Evolutionary conservation across 2,888 invertebrate genomes (phyloP).

Genomic region (Scaptomyza cyrtandrae): DNA sequence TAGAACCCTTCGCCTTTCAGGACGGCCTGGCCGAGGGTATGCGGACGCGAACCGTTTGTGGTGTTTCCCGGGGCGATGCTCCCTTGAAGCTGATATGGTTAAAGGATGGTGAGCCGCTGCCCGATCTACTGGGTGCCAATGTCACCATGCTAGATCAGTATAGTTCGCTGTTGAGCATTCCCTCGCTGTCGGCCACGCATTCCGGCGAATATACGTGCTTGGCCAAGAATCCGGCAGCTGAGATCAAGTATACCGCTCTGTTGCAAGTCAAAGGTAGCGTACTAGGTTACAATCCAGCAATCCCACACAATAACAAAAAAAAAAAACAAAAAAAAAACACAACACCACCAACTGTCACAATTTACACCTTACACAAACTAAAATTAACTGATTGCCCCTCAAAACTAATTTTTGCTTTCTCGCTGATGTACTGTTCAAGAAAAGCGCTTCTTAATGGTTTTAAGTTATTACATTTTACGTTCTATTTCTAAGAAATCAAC

Average conservation of each 20-base stretch:
- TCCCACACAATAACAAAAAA: neutral
- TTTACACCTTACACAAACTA: slow-evolving; percentile 25
- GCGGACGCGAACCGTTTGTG: slow-evolving; percentile 92
- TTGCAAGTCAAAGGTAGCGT: slow-evolving; percentile 93
- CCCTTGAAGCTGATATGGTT: slow-evolving; percentile 92
- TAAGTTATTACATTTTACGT: slow-evolving; percentile 60
- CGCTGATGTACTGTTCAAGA: slow-evolving; percentile 69
- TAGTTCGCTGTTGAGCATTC: slow-evolving; percentile 91
- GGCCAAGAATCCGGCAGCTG: slow-evolving; percentile 91
- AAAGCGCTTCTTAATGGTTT: slow-evolving; percentile 78
- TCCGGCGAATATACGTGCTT: slow-evolving; percentile 92
- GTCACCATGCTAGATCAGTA: slow-evolving; percentile 90
- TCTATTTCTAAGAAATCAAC: slow-evolving; percentile 49
- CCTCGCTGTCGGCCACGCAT: slow-evolving; percentile 90
- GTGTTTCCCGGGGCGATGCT: slow-evolving; percentile 92
- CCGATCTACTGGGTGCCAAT: slow-evolving; percentile 88
- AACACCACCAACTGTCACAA: slow-evolving; percentile 21
- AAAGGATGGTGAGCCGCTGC: slow-evolving; percentile 90
- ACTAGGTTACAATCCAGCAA: slow-evolving; percentile 68
- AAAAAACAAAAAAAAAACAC: neutral
- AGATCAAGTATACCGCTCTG: slow-evolving; percentile 91
- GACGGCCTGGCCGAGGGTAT: slow-evolving; percentile 92
- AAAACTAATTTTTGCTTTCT: slow-evolving; percentile 63
- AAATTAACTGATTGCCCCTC: slow-evolving; percentile 63
- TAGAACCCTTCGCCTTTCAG: slow-evolving; percentile 94